Conservation (phyloP, 1,140 invertebrate genomes). For the Papilio dardanus region DNA sequence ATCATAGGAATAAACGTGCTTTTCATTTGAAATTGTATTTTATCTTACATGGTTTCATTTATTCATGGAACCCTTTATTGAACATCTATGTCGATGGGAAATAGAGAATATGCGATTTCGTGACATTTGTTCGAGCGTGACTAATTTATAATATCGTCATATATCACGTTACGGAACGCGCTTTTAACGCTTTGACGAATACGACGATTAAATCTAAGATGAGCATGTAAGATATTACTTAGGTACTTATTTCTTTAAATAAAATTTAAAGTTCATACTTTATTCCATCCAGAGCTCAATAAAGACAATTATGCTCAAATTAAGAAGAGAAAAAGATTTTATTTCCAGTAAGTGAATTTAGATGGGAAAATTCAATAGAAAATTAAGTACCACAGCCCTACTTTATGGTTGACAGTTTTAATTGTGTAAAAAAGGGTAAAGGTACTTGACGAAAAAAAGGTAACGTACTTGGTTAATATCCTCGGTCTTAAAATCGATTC, state of each 20-base stretch:
- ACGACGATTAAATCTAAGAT: background rate
- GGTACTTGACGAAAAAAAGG: background rate
- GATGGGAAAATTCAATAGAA: too few species aligned
- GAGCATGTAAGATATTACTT: too few species aligned
- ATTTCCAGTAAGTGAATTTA: too few species aligned
- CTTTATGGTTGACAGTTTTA: background rate
- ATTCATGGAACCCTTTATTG: background rate
- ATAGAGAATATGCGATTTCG: constrained; percentile 3
- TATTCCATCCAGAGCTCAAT: too few species aligned
- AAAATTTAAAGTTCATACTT: too few species aligned
- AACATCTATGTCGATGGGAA: constrained; percentile 1
- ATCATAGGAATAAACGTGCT: background rate
- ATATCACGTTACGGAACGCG: background rate
- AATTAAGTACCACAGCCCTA: background rate
- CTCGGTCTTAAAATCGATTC: constrained; percentile 5
- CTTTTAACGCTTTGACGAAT: background rate
- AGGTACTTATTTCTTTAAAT: too few species aligned
- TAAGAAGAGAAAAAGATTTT: too few species aligned
- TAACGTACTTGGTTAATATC: background rate
- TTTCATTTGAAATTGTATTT: background rate
- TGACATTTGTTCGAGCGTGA: background rate
- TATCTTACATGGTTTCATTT: background rate
- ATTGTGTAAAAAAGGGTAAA: background rate
- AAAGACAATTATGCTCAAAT: too few species aligned
- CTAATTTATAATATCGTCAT: constrained; percentile 2